Evolutionary conservation across 2,113 vertebrate genomes (phyloP), one percentile per base, ranked within the genome.

Genomic region (Equus quagga): DNA sequence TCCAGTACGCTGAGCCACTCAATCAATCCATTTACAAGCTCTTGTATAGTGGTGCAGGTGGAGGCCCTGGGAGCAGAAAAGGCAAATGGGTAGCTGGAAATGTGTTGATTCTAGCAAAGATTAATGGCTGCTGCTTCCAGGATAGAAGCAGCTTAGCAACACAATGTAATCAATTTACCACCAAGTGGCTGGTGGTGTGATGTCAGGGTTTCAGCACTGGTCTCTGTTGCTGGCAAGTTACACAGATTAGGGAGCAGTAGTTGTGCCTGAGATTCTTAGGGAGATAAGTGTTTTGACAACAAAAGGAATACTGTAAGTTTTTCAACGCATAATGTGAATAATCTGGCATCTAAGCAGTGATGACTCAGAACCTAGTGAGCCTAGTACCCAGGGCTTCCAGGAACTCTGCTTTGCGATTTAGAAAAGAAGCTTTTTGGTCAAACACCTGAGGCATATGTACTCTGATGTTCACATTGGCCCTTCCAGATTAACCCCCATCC

Each of bases 51-150:
- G 17, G 7, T 60, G 13, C 11, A 80, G 15, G 46, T 58, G 0
- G 8, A 84, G 21, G 14, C 33, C 6, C 18, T 60, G 56, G 26
- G 54, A 49, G 28, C 21, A 75, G 49, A 36, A 80, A 73, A 85
- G 18, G 8, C 31, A 76, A 75, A 84, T 19, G 28, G 15, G 21
- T 56, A 58, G 62, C 64, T 92, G 54, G 33, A 58, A 58, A 76
- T n/a, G 33, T 84, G 28, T 36, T 67, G 49, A 11, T 75, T 88
- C 21, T 64, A 51, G 72, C 75, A 36, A 92, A 96, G n/a, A 96
- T 60, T 78, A 62, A 62, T 46, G 36, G 9, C 6, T 51, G 11
- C 83, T 44, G 31, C 54, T 72, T 65, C 69, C 36, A 21, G 33
- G 17, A 60, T 1, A 31, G 28, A 79, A 58, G 46, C 28, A 41